Conservation (phyloP, 2,888 invertebrate species). For the Caenorhabditis auriculariae region DNA sequence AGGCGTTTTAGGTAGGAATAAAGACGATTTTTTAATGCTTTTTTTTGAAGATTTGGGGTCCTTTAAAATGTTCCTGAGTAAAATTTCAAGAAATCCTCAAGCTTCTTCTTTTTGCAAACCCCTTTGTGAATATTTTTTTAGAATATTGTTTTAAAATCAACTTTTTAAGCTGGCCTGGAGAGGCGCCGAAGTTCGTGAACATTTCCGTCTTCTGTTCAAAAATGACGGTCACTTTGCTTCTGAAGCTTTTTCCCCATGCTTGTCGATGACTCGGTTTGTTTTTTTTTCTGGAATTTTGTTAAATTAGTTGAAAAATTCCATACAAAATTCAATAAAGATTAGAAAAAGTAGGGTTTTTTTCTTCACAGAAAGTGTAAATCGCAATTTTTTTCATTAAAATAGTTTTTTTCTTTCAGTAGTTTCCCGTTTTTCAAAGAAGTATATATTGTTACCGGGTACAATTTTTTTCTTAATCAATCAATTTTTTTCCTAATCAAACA, state of each 20-base stretch:
- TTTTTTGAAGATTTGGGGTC: not conserved
- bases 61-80: too few relatives aligned
- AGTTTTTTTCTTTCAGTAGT: too few relatives aligned
- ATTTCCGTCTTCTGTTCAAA: conserved; percentile 75
- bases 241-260: conserved; percentile 62
- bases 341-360: too few relatives aligned
- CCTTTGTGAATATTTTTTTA: not conserved
- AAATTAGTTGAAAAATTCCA: not conserved
- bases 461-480: not conserved
- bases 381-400: too few relatives aligned
- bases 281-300: not conserved
- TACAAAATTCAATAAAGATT: too few relatives aligned
- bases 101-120: not conserved
- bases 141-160: not conserved
- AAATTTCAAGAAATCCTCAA: too few relatives aligned
- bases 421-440: too few relatives aligned
- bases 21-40: too few relatives aligned
- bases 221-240: conserved; percentile 75
- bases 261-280: conserved; percentile 16
- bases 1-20: too few relatives aligned
- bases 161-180: conserved; percentile 39
- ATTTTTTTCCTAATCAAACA: not conserved
- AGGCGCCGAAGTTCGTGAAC: conserved; percentile 65
- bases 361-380: too few relatives aligned
- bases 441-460: too few relatives aligned